Conservation (phyloP, 2,888 invertebrate species). For the Polyploca ridens region DNA sequence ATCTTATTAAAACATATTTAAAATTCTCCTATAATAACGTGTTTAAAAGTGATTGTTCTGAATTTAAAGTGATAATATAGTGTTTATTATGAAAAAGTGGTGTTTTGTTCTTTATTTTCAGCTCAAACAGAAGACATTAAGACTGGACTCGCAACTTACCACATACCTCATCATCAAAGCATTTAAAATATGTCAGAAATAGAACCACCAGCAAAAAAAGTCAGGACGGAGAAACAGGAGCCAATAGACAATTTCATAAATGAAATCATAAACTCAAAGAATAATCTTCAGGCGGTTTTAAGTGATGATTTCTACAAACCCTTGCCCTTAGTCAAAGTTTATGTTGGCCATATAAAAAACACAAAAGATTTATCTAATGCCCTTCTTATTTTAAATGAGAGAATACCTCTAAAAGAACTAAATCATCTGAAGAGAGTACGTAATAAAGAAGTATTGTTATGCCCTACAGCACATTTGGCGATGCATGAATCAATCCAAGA, state of each 20-base stretch:
- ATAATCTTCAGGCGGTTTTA: slow-evolving; percentile 79
- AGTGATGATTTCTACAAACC: slow-evolving; percentile 79
- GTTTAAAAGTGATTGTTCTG: neutral
- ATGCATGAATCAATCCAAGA: slow-evolving; percentile 69
- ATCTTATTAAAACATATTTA: too few species aligned
- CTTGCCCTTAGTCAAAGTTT: slow-evolving; percentile 82
- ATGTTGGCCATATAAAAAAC: slow-evolving; percentile 85
- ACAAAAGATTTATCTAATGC: slow-evolving; percentile 86
- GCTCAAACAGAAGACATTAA: slow-evolving; percentile 33
- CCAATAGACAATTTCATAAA: slow-evolving; percentile 50
- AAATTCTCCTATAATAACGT: neutral
- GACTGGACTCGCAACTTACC: slow-evolving; percentile 15
- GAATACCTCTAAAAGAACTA: slow-evolving; percentile 85
- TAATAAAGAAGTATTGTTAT: slow-evolving; percentile 84
- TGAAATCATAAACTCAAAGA: slow-evolving; percentile 44
- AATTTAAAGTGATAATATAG: slow-evolving; percentile 33
- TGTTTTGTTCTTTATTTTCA: slow-evolving; percentile 71
- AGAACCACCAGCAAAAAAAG: slow-evolving; percentile 61
- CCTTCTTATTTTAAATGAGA: slow-evolving; percentile 84
- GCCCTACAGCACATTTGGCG: slow-evolving; percentile 53
- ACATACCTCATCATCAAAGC: neutral
- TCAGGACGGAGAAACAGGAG: slow-evolving; percentile 39
- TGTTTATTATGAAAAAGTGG: slow-evolving; percentile 68
- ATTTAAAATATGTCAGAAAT: slow-evolving; percentile 19
- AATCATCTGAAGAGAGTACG: slow-evolving; percentile 90